Percentiles rank a stretch among this genome's conserved stretches.
Conservation (phyloP, 2,113 vertebrate genomes). For the Turdus rufiventris region DNA sequence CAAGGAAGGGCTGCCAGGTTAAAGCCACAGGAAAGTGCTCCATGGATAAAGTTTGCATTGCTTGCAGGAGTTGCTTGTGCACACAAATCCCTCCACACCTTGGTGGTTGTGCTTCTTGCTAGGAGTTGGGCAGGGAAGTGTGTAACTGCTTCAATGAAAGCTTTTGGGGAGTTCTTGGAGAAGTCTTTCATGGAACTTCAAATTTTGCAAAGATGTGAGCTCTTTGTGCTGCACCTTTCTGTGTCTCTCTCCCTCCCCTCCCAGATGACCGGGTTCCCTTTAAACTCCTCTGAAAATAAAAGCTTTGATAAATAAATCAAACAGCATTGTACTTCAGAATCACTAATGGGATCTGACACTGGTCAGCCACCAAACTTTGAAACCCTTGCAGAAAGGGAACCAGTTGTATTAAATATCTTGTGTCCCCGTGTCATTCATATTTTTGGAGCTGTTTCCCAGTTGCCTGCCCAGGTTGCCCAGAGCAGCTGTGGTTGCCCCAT, state of each 20-base stretch:
- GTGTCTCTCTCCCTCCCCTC: neutral
- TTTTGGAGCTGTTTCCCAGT: neutral
- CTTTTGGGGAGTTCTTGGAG: neutral
- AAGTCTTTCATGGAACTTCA: neutral
- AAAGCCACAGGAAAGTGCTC: neutral
- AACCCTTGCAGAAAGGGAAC: neutral
- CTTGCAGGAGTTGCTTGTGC: neutral
- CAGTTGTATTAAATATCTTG: neutral
- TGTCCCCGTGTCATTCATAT: neutral
- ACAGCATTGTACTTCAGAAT: neutral
- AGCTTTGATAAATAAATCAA: slow-evolving; percentile 27
- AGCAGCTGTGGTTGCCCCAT: neutral
- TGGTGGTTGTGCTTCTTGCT: neutral
- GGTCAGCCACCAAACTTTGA: neutral
- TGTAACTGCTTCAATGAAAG: neutral
- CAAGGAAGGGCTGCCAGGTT: neutral
- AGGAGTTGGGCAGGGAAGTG: too few relatives aligned
- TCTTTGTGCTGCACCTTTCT: neutral
- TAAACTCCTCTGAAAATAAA: neutral
- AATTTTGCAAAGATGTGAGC: neutral
- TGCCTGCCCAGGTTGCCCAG: neutral
- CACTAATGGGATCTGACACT: neutral
- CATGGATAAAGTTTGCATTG: neutral
- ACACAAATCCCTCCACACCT: neutral
- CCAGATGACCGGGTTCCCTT: neutral